Evolutionary conservation across 2,888 invertebrate species (phyloP).

Genomic region (Platycnemis pennipes): DNA sequence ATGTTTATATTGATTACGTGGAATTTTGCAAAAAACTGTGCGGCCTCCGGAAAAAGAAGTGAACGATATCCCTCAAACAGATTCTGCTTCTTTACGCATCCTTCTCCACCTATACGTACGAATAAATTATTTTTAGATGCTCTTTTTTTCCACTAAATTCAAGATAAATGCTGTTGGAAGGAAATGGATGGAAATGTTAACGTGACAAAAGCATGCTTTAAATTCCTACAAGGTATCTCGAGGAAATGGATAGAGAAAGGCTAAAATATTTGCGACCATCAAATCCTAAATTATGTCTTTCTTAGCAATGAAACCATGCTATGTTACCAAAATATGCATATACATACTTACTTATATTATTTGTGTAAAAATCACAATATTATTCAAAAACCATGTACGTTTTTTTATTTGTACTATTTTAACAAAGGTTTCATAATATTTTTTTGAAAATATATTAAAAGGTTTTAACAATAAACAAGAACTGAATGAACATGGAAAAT

Average conservation of each 20-base stretch:
- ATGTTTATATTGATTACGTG: conserved; percentile 83
- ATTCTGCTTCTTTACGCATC: not conserved
- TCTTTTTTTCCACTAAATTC: not conserved
- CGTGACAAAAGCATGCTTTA: not conserved
- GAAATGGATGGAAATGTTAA: not conserved
- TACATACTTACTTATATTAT: not conserved
- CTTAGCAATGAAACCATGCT: not conserved
- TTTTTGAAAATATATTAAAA: not conserved
- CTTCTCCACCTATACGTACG: not conserved
- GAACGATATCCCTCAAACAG: not conserved
- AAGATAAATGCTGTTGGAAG: not conserved
- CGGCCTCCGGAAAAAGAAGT: conserved; percentile 80
- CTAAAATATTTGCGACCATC: not conserved
- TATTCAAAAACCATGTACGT: conserved; percentile 12
- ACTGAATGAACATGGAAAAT: conserved; percentile 28
- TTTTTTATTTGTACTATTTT: conserved; percentile 29
- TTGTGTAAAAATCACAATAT: not conserved
- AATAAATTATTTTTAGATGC: not conserved
- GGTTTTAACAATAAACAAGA: not conserved
- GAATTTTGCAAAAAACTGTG: conserved; percentile 83
- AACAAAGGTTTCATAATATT: not conserved
- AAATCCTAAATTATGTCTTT: not conserved
- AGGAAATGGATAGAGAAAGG: not conserved
- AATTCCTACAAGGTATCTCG: not conserved
- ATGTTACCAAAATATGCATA: not conserved